These are phyloP conservation scores for Porites evermanni DNA, from an alignment of 92 coral and sea anemone species.

Conservation along the genomic window DNA sequence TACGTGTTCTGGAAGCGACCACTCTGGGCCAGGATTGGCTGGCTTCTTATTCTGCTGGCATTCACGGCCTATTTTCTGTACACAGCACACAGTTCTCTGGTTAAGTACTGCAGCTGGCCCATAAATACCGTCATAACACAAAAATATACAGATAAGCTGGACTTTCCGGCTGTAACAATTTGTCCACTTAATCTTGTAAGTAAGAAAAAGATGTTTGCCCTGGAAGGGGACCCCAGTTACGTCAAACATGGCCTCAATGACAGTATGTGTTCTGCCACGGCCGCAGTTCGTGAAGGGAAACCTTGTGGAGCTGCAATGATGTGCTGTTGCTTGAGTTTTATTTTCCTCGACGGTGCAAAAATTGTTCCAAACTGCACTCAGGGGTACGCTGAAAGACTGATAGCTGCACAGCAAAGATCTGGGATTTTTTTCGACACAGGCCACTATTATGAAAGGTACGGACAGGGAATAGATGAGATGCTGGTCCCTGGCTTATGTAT, in stretches of 20 bases:
- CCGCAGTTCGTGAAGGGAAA: slow-evolving; percentile 52
- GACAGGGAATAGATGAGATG: slow-evolving; percentile 18
- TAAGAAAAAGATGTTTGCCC: slow-evolving; percentile 58
- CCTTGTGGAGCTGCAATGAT: slow-evolving; percentile 82
- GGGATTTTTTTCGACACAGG: slow-evolving; percentile 18
- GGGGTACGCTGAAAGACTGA: slow-evolving; percentile 6
- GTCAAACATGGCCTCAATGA: slow-evolving; percentile 51
- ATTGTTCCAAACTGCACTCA: slow-evolving; percentile 41
- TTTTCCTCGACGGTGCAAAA: slow-evolving; percentile 6
- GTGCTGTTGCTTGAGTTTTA: slow-evolving; percentile 53
- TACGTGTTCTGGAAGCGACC: slow-evolving; percentile 43
- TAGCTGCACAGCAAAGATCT: slow-evolving; percentile 26
- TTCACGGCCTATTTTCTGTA: slow-evolving; percentile 39
- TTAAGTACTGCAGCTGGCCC: slow-evolving; percentile 35
- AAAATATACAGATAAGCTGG: slow-evolving; percentile 9
- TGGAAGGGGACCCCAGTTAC: slow-evolving; percentile 53
- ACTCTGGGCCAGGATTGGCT: slow-evolving; percentile 53
- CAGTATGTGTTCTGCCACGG: slow-evolving; percentile 74
- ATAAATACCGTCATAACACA: slow-evolving; percentile 49
- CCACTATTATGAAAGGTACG: slow-evolving; percentile 35
- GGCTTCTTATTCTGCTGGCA: slow-evolving; percentile 48
- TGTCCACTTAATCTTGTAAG: slow-evolving; percentile 62
- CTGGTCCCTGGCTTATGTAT: slow-evolving; percentile 2
- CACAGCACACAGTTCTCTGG: slow-evolving; percentile 19
- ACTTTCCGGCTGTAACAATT: slow-evolving; percentile 73